A percentile compares a stretch with the other conserved stretches of the same genome.
Evolutionary conservation across 1,140 invertebrate species (phyloP).

Genomic region (Lepidurus apus): DNA sequence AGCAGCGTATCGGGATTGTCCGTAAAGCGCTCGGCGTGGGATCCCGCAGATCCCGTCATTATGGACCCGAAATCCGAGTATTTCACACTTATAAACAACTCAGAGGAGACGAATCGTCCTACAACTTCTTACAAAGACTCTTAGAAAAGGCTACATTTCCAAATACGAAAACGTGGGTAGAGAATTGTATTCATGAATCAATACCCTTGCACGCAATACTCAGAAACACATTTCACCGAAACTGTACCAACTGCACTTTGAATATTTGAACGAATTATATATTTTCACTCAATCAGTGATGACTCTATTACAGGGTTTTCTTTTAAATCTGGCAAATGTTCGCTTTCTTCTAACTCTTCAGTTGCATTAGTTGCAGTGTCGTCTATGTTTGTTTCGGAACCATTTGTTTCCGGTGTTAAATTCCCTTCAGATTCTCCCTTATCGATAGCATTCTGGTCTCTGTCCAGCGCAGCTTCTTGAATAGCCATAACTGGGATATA

Average conservation of each 20-base stretch:
- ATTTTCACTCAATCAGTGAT: not conserved
- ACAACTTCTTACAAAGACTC: not conserved
- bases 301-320: not conserved
- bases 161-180: too few relatives aligned
- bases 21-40: not conserved
- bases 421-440: not conserved
- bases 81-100: not conserved
- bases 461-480: not conserved
- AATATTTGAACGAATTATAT: too few relatives aligned
- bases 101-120: not conserved
- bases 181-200: not conserved
- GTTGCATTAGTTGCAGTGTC: not conserved
- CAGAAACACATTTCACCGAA: too few relatives aligned
- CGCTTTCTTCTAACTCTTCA: not conserved
- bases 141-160: not conserved
- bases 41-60: not conserved
- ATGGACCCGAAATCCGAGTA: constrained; percentile 1
- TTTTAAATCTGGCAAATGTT: not conserved
- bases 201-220: not conserved
- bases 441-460: not conserved
- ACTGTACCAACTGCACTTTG: too few relatives aligned
- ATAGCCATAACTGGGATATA: not conserved
- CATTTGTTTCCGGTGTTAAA: not conserved
- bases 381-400: not conserved
- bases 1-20: not conserved